phyloP scores from a whole-genome alignment of 1,140 invertebrate species.

The Aphaenogaster floridana region DNA sequence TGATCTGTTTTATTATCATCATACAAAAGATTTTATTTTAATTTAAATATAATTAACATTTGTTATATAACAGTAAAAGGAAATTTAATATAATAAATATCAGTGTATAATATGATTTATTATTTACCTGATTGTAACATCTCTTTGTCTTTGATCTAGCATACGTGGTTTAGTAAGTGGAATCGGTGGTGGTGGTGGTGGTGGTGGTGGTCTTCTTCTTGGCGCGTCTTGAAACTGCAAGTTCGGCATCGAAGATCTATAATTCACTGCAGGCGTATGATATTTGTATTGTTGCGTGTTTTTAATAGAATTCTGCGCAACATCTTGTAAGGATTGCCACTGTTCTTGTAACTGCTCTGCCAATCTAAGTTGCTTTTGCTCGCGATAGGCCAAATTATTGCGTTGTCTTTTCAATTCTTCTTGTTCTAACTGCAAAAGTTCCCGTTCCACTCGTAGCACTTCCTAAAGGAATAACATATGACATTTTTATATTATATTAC shows the following conservation, averaged over 20 bases:
- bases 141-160: slow-evolving; percentile 85
- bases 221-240: slow-evolving; percentile 86
- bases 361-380: slow-evolving; percentile 85
- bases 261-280: slow-evolving; percentile 84
- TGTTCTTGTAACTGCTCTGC: slow-evolving; percentile 84
- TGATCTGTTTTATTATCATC: background rate
- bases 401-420: slow-evolving; percentile 92
- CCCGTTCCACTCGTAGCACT: slow-evolving; percentile 92
- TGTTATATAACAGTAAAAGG: background rate
- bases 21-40: background rate
- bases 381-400: slow-evolving; percentile 90
- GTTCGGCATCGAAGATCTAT: slow-evolving; percentile 91
- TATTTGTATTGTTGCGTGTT: slow-evolving; percentile 79
- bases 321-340: slow-evolving; percentile 85
- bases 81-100: background rate
- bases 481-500: background rate
- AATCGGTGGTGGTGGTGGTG: slow-evolving; percentile 81
- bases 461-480: slow-evolving; percentile 85
- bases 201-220: slow-evolving; percentile 84
- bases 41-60: slow-evolving; percentile 26
- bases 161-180: slow-evolving; percentile 87
- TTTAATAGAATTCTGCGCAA: slow-evolving; percentile 75
- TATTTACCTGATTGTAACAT: slow-evolving; percentile 85
- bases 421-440: slow-evolving; percentile 91
- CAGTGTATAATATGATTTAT: background rate